These are phyloP conservation scores for Xyrauchen texanus DNA, from an alignment of 2,113 vertebrate genomes.

Conservation along the genomic window DNA sequence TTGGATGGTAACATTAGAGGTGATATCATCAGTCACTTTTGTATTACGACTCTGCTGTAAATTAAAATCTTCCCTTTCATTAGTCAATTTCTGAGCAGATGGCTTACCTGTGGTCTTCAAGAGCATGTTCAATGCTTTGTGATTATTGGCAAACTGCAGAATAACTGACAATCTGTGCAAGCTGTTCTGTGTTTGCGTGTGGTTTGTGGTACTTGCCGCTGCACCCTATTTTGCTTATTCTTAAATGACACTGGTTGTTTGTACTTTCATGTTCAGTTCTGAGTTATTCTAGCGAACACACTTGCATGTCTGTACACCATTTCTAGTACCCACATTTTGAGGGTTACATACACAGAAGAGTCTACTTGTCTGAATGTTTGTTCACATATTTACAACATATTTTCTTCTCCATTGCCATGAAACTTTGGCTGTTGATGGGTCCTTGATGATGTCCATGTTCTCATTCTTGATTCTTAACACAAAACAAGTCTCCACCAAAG, in stretches of 20 bases:
- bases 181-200: background rate
- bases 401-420: background rate
- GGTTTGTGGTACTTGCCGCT: background rate
- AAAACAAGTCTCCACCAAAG: too few species aligned
- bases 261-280: background rate
- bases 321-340: background rate
- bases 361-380: background rate
- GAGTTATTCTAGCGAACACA: background rate
- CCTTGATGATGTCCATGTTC: too few species aligned
- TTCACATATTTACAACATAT: background rate
- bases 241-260: background rate
- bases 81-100: too few species aligned
- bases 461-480: background rate
- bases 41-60: too few species aligned
- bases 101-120: too few species aligned
- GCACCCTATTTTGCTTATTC: background rate
- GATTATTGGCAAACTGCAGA: background rate
- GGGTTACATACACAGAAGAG: background rate
- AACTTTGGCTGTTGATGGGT: background rate
- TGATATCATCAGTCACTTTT: too few species aligned
- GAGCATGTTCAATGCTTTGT: background rate
- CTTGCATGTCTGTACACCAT: background rate
- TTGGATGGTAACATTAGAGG: too few species aligned
- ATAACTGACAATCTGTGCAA: too few species aligned
- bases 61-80: too few species aligned